Conservation (phyloP, 1,140 invertebrate species). For the Zophobas morio region DNA sequence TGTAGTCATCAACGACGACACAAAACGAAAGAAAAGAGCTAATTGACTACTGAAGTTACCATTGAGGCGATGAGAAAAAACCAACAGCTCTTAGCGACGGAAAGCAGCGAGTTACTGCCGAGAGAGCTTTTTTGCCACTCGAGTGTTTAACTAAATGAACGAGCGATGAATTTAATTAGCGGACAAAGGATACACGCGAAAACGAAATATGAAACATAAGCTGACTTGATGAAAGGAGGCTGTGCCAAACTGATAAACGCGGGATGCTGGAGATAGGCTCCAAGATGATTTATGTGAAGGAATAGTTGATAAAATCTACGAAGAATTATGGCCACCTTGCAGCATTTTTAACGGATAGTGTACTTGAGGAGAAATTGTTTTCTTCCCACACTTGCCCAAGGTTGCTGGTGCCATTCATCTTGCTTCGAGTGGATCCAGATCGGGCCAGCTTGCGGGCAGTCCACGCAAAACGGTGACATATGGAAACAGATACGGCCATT, state of each 20-base stretch:
- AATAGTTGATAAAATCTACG: constrained; percentile 19
- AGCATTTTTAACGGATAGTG: constrained; percentile 21
- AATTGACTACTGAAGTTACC: constrained; percentile 20
- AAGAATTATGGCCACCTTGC: constrained; percentile 34
- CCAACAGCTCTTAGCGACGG: background rate
- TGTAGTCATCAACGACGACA: constrained; percentile 24
- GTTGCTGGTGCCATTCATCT: background rate
- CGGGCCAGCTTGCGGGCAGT: background rate
- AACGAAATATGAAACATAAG: constrained; percentile 1
- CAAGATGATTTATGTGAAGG: constrained; percentile 24
- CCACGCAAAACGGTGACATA: background rate
- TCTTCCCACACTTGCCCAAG: constrained; percentile 30
- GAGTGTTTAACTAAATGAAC: constrained; percentile 18
- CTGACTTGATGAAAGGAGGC: constrained; percentile 24
- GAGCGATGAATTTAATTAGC: constrained; percentile 26
- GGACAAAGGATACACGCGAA: background rate
- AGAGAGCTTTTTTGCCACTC: background rate
- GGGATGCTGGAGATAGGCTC: background rate
- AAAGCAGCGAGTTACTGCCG: background rate
- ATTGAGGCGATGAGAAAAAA: background rate
- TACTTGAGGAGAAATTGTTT: constrained; percentile 22
- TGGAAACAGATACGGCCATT: background rate
- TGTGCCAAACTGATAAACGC: constrained; percentile 31
- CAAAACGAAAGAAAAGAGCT: constrained; percentile 32
- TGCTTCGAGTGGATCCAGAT: background rate